Evolutionary conservation across 2,113 vertebrate genomes (phyloP), one percentile per base, ranked within the genome.

Genomic region (Cranoglanis bouderius): DNA sequence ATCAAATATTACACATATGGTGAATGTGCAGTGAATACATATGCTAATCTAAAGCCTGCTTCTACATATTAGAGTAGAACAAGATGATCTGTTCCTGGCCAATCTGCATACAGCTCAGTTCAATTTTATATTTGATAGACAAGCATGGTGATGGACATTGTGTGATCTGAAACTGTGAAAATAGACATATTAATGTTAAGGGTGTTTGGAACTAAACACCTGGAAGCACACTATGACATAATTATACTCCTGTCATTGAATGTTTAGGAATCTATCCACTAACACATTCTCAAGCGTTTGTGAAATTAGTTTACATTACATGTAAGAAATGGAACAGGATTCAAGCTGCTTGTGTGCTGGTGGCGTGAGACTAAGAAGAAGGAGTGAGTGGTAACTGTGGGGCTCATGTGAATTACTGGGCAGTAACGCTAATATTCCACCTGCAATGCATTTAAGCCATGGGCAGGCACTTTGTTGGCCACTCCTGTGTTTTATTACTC

Each of bases 361-460:
- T 85, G 90, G 91, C 85, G 78, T 67, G 74, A 83, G 86, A 6
- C 85, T 88, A 57, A 90, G 86, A 38, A 6, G 35, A 40, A 84
- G 75, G 38, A 86, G 67, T 85, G 74, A 87, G 38, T 57, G 82
- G 88, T 85, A 87, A 90, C 89, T 88, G 83, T 78, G 78, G 90
- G 80, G 61, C 85, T 91, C 51, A 74, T 85, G 84, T 85, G 87
- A 88, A 93, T 92, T 94, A 92, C 92, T 92, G 67, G 46, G 86
- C 90, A 88, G 40, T 85, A 91, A 93, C 78, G 53, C 87, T 89
- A 85, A 90, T 91, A 94, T 93, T 93, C 92, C 92, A 90, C 90
- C 89, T 93, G 93, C 67, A 63, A 55, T 77, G 65, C 59, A 89
- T 93, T 88, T 91, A 88, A 92, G 84, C 91, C 85, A 84, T 86